Evolutionary conservation across 37 sponge, comb jelly and placozoan genomes (phyloP).

Genomic region (Spongilla lacustris): DNA sequence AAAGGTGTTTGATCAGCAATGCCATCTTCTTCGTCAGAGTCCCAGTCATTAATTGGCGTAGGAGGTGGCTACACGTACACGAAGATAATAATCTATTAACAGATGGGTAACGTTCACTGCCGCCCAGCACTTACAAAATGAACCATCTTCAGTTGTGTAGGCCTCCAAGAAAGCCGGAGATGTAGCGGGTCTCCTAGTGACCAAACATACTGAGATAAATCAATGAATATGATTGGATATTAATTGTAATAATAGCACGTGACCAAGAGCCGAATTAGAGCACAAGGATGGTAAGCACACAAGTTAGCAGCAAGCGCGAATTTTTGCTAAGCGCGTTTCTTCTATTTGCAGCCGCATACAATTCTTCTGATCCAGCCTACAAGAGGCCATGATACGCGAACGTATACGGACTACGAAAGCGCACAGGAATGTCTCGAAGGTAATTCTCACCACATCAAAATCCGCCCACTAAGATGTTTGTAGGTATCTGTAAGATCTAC

Average conservation of each 20-base stretch:
- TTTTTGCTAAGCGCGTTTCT: background rate
- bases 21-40: constrained; percentile 82
- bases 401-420: constrained; percentile 95
- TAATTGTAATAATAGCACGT: background rate
- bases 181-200: background rate
- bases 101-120: background rate
- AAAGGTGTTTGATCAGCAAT: constrained; percentile 76
- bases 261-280: background rate
- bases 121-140: background rate
- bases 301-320: background rate
- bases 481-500: constrained; percentile 95
- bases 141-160: background rate
- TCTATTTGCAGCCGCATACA: constrained; percentile 81
- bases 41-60: constrained; percentile 40
- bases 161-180: background rate
- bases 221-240: background rate
- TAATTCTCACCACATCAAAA: constrained; percentile 6
- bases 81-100: background rate
- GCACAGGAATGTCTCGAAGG: constrained; percentile 96
- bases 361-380: constrained; percentile 94
- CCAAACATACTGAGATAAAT: background rate
- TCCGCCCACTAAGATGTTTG: background rate
- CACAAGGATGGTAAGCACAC: background rate
- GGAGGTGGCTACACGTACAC: constrained; percentile 36
- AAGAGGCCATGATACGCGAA: constrained; percentile 78